Percentiles rank a stretch among this genome's conserved stretches.
Conservation (phyloP, 2,797 vertebrate genomes). For the Coreius guichenoti region DNA sequence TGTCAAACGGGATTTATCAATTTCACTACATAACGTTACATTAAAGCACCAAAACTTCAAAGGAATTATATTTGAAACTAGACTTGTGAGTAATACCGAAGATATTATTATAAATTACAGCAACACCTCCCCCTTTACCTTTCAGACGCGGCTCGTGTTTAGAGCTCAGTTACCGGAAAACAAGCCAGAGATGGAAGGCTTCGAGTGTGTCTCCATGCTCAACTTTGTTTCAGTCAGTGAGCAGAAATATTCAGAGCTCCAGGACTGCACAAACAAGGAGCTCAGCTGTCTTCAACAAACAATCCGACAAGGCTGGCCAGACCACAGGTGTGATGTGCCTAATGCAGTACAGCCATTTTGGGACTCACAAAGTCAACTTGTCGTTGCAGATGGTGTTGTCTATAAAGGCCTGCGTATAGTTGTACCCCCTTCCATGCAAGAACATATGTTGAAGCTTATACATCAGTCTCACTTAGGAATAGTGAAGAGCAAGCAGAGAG, state of each 20-base stretch:
- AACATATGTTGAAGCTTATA: slow-evolving; percentile 32
- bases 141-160: no score
- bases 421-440: slow-evolving; percentile 24
- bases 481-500: slow-evolving; percentile 40
- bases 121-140: no score
- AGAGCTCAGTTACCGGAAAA: slow-evolving; percentile 25
- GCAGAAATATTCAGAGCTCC: slow-evolving; percentile 23
- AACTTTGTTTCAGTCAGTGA: slow-evolving; percentile 28
- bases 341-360: slow-evolving; percentile 35
- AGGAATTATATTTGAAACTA: no score
- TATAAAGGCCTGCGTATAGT: slow-evolving; percentile 50
- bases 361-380: slow-evolving; percentile 47
- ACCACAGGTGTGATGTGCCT: slow-evolving; percentile 16
- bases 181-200: neutral
- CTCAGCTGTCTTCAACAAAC: slow-evolving; percentile 27
- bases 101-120: no score
- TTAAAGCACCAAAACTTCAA: no score
- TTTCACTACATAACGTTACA: no score
- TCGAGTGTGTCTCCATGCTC: slow-evolving; percentile 46
- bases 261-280: slow-evolving; percentile 24
- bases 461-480: slow-evolving; percentile 43
- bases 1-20: no score
- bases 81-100: no score
- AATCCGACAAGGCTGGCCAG: slow-evolving; percentile 40
- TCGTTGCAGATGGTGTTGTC: slow-evolving; percentile 20